These are phyloP conservation scores for Callyntrura sp. DNA, from an alignment of 2,888 invertebrate genomes.

Conservation along the genomic window DNA sequence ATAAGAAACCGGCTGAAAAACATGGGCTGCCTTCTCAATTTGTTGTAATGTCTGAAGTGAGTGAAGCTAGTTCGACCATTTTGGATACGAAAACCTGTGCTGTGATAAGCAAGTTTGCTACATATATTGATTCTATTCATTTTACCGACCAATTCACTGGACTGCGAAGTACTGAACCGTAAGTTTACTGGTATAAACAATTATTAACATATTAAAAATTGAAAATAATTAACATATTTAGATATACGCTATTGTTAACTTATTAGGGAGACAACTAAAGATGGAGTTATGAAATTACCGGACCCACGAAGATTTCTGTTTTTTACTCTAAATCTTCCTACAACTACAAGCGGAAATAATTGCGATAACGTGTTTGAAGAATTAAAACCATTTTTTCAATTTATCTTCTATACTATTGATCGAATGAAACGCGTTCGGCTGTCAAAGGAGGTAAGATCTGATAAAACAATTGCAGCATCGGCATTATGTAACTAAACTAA, in stretches of 20 bases:
- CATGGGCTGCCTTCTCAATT: conserved; percentile 91
- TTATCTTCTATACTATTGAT: conserved; percentile 97
- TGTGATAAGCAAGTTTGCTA: conserved; percentile 91
- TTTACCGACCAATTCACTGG: conserved; percentile 98
- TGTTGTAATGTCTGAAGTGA: conserved; percentile 94
- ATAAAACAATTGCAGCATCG: background rate
- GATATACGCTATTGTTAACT: no score
- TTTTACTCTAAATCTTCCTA: conserved; percentile 91
- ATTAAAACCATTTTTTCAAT: conserved; percentile 92
- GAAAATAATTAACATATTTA: background rate
- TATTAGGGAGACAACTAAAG: conserved; percentile 81
- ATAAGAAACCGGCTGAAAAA: conserved; percentile 93
- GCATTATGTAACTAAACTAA: background rate
- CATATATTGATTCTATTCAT: conserved; percentile 97
- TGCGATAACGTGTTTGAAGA: conserved; percentile 90
- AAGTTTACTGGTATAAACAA: conserved; percentile 85
- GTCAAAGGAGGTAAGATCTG: conserved; percentile 92
- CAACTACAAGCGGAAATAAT: conserved; percentile 88
- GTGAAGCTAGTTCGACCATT: conserved; percentile 93
- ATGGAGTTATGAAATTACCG: conserved; percentile 87
- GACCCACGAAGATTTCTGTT: conserved; percentile 93
- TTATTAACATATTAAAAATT: no score
- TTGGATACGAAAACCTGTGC: conserved; percentile 93
- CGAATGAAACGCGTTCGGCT: conserved; percentile 94
- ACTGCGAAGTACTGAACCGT: conserved; percentile 93